Evolutionary conservation across 2,888 invertebrate genomes (phyloP), one percentile per base, ranked within the genome.

Genomic region (Dryobota labecula): DNA sequence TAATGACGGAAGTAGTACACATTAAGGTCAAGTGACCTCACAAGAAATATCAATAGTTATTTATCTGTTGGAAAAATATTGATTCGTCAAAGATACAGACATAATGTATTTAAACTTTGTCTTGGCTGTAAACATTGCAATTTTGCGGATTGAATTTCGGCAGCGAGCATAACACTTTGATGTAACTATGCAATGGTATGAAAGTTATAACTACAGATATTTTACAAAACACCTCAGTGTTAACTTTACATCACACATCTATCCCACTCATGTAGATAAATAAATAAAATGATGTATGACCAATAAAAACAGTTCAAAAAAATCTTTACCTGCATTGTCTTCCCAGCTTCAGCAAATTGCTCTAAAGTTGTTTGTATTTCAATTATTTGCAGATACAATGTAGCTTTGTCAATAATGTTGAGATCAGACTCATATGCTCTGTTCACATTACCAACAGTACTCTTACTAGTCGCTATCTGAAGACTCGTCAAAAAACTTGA

Each of bases 301-400:
- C 41, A 11, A 5, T 11, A 24, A 24, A 24, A 24, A 30, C 13
- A 33, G 0, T n/a, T 18, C 20, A 24, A 3, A 51, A 45, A 57
- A 47, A 13, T n/a, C 2, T 13, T 78, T 89, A 97, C 97, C 92
- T 98, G 97, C 96, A 99, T 97, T 45, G 98, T 95, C 82, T 97
- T 97, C 2, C 97, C 97, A 20, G 99, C 99, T 90, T 99, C 99
- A 66, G 97, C 97, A 85, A 97, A 96, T 88, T 98, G 97, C 20
- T 97, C 97, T 70, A 97, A 94, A 63, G 96, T 93, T 79, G 97
- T 96, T 90, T 98, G 97, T 27, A 97, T 97, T 84, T 98, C 97
- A 78, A 98, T 98, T 63, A 99, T 95, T 93, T 99, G 99, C 82
- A 99, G 95, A 92, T 98, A 99, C 76, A 99, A 96, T 0, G 98